phyloP scores from a whole-genome alignment of 2,797 vertebrate species.

The Emydoidea blandingii region DNA sequence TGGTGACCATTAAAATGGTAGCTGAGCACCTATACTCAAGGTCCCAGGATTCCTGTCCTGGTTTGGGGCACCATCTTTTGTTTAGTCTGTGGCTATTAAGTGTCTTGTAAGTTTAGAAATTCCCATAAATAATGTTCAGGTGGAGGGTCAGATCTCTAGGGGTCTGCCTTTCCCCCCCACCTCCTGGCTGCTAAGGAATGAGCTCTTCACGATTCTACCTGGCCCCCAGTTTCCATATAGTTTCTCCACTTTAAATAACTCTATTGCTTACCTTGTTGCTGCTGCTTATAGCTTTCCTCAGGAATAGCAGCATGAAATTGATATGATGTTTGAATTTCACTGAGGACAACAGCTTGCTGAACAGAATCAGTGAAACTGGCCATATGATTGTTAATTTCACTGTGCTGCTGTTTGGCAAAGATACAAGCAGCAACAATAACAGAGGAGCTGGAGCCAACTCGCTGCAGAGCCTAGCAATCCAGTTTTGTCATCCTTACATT shows the following conservation, averaged over 20 bases:
- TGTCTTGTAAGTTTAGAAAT: neutral
- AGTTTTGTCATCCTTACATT: neutral
- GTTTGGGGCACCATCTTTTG: neutral
- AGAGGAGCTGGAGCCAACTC: neutral
- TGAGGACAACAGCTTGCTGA: fast-evolving
- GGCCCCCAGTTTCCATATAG: neutral
- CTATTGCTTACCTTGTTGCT: neutral
- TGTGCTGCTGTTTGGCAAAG: neutral
- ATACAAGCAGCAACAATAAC: neutral
- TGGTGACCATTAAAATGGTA: neutral
- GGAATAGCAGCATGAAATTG: fast-evolving
- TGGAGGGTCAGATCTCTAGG: fast-evolving
- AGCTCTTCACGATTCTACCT: neutral
- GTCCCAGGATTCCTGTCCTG: neutral
- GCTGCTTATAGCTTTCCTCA: neutral
- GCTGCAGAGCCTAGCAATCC: neutral
- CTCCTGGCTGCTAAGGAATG: neutral
- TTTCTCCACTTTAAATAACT: neutral
- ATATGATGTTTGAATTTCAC: neutral
- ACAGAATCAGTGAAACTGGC: neutral
- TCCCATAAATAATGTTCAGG: neutral
- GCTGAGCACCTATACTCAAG: neutral
- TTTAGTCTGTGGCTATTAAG: neutral
- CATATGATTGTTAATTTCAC: neutral
- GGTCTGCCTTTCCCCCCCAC: neutral